A percentile compares a stretch with the other conserved stretches of the same genome.
These are phyloP conservation scores for Potamilus streckersoni DNA, from an alignment of 1,140 invertebrate genomes.

Conservation along the genomic window DNA sequence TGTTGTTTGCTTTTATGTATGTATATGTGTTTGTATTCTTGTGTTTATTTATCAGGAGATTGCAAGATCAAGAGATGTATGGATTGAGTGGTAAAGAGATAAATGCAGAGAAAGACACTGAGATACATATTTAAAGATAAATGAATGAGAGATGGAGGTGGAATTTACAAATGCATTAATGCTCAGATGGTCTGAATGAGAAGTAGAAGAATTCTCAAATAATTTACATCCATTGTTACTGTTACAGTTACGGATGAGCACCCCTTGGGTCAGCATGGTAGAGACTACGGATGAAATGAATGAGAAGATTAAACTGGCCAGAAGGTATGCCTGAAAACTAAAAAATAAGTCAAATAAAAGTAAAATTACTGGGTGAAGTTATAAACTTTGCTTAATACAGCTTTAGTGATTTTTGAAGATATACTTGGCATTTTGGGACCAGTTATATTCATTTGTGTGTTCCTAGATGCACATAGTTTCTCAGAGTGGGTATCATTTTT, in stretches of 20 bases:
- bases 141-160: not conserved
- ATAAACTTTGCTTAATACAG: not conserved
- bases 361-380: not conserved
- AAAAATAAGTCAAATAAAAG: not conserved
- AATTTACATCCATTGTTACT: constrained; percentile 7
- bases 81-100: not conserved
- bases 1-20: too few relatives aligned
- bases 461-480: too few relatives aligned
- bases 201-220: not conserved
- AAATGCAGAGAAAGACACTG: not conserved
- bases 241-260: constrained; percentile 59
- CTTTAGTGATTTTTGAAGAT: not conserved
- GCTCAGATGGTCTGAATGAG: not conserved
- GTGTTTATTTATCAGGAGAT: too few relatives aligned
- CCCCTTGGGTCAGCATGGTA: constrained; percentile 58
- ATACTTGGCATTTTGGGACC: not conserved
- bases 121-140: constrained; percentile 3
- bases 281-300: constrained; percentile 60
- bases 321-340: constrained; percentile 37
- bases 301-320: constrained; percentile 61
- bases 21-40: too few relatives aligned
- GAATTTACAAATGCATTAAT: not conserved
- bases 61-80: constrained; percentile 1
- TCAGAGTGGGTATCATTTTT: too few relatives aligned
- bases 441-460: not conserved